Conservation (phyloP, 2,113 vertebrate species). For the Ibidorhyncha struthersii region DNA sequence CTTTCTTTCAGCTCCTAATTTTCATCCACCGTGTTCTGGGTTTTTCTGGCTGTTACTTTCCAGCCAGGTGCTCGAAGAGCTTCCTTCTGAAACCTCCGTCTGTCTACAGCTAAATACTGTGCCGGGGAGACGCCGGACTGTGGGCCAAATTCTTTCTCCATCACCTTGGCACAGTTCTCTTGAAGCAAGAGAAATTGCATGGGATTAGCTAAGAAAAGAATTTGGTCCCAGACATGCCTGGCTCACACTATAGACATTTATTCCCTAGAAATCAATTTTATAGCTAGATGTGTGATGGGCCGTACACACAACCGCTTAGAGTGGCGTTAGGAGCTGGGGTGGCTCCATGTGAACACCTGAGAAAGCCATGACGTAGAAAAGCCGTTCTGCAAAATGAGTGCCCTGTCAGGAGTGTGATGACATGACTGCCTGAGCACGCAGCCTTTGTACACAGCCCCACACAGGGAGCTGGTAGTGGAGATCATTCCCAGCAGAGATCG, state of each 20-base stretch:
- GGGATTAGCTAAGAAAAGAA: not conserved
- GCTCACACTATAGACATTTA: not conserved
- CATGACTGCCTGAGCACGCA: fast-evolving
- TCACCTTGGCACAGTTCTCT: not conserved
- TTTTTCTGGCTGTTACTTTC: not conserved
- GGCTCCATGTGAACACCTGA: not conserved
- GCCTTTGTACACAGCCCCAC: not conserved
- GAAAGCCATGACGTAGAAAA: not conserved
- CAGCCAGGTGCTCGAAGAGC: not conserved
- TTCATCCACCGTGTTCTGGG: not conserved
- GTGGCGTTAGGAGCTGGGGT: fast-evolving
- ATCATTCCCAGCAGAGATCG: not conserved
- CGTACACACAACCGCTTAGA: not conserved
- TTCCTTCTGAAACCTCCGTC: not conserved
- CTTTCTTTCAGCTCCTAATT: not conserved
- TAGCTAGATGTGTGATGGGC: not conserved
- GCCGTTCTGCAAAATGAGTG: not conserved
- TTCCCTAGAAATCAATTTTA: not conserved
- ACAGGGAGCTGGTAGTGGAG: not conserved
- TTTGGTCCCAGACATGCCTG: not conserved
- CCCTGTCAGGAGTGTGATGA: not conserved
- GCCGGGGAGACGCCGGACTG: not conserved
- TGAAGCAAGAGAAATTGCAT: not conserved
- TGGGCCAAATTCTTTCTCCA: not conserved
- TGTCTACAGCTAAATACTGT: not conserved